Base-by-base conservation (phyloP, 2,888 invertebrate genomes). In the Sipha maydis region DNA sequence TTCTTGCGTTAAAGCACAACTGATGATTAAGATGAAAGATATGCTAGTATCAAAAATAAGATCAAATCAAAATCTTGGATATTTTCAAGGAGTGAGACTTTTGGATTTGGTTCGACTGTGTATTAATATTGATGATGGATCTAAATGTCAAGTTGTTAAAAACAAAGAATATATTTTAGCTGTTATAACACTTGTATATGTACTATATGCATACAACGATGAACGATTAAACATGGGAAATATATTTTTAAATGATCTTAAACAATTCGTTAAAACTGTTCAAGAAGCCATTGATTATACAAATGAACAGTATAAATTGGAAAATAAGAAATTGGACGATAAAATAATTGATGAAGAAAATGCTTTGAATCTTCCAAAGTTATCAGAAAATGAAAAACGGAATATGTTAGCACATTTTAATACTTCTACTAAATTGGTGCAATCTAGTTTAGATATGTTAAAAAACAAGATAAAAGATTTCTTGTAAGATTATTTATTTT, bases 91-190 rank as follows among this genome's bases (percentile, higher is more conserved):
- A 73, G 25, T 19, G 28, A 17, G 38, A n/a, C 86, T 88, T 38
- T 67, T 88, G 17, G 73, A 80, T 21, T 7, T 88, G 2, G 48
- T 88, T 5, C 38, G 17, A 48, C 34, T 79, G 25, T 89, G 77
- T 79, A 67, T 73, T 41, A 31, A 75, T 19, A 78, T 82, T 73
- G 34, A 77, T 5, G n/a, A 67, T 56, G 61, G 54, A 73, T 19
- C 34, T 11, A 48, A 75, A 31, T 84, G 56, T 84, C 4, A 84
- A 86, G 41, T 89, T 83, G 21, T 83, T n/a, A 19, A 69, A 31
- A 69, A 76, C 9, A 86, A 86, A 86, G 89, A 89, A 80, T 31
- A 79, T 25, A 41, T 86, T 71, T 73, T 86, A 31, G 56, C 79
- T 38, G 41, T 28, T 38, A 73, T 73, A 56, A 28, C 86, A 80